Percentiles rank a stretch among this genome's conserved stretches.
Conservation (phyloP, 2,888 invertebrate species). For the Pachycephus smyrnensis region DNA sequence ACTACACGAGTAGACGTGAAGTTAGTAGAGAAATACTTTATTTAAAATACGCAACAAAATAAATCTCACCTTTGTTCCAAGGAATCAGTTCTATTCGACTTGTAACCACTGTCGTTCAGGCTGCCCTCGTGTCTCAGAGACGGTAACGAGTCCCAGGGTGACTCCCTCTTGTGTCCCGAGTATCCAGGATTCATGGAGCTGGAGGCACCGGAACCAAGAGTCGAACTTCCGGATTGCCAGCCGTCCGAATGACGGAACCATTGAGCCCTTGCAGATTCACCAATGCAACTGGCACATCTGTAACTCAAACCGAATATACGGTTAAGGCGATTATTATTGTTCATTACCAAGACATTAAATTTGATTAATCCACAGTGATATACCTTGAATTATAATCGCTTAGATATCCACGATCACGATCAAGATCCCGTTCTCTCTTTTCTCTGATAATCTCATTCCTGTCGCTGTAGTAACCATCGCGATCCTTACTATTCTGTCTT, state of each 20-base stretch:
- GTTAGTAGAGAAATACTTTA: not conserved
- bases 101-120: conserved; percentile 88
- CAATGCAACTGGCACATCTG: conserved; percentile 87
- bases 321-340: not conserved
- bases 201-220: conserved; percentile 73
- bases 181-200: conserved; percentile 61
- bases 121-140: conserved; percentile 87
- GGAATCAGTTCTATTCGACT: conserved; percentile 87
- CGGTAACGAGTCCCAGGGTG: conserved; percentile 90
- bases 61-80: conserved; percentile 83
- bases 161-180: conserved; percentile 75
- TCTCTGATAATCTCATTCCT: conserved; percentile 85
- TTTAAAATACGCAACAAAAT: not conserved
- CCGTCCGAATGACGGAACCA: conserved; percentile 93
- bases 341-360: conserved; percentile 4
- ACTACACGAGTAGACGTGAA: not conserved
- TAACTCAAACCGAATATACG: conserved; percentile 17
- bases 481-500: conserved; percentile 73
- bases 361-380: conserved; percentile 25
- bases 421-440: conserved; percentile 76
- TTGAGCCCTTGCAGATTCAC: conserved; percentile 88
- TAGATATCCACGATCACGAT: conserved; percentile 79
- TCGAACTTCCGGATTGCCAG: conserved; percentile 83
- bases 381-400: conserved; percentile 86
- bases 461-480: conserved; percentile 92